Conservation (phyloP, 2,888 invertebrate genomes). For the Conus canariensis region DNA sequence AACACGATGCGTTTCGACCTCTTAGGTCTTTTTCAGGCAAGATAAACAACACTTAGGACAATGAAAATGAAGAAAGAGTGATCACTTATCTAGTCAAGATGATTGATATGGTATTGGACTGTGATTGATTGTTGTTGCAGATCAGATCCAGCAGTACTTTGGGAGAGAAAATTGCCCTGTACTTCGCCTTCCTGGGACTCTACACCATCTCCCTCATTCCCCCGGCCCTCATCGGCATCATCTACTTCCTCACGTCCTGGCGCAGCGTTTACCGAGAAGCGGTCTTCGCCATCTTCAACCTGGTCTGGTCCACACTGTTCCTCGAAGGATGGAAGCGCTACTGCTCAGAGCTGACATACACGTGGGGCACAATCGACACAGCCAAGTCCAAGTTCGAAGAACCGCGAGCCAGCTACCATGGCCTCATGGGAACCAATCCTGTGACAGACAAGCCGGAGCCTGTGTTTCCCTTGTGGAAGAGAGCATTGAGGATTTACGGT, state of each 20-base stretch:
- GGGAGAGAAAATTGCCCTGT: conserved; percentile 87
- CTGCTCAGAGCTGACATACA: conserved; percentile 85
- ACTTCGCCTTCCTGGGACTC: conserved; percentile 87
- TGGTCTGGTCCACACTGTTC: conserved; percentile 88
- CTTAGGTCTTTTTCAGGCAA: no score
- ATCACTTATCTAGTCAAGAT: no score
- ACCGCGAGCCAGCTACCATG: conserved; percentile 85
- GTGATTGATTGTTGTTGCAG: conserved; percentile 75
- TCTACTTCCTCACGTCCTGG: conserved; percentile 70
- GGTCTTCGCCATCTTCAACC: conserved; percentile 87
- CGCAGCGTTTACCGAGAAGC: conserved; percentile 82
- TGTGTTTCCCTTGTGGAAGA: conserved; percentile 82
- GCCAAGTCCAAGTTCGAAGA: conserved; percentile 78
- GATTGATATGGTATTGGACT: no score
- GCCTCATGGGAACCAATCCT: conserved; percentile 80
- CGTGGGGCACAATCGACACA: conserved; percentile 82
- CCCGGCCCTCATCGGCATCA: conserved; percentile 84
- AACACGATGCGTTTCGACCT: no score
- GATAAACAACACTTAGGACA: no score
- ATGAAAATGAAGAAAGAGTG: no score
- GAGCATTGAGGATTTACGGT: conserved; percentile 83
- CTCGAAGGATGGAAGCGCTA: conserved; percentile 87
- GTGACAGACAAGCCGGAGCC: conserved; percentile 86
- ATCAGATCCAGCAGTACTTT: conserved; percentile 86
- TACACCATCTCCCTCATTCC: conserved; percentile 86